Evolutionary conservation across 2,888 invertebrate species (phyloP).

Genomic region (Drosophila subsilvestris): DNA sequence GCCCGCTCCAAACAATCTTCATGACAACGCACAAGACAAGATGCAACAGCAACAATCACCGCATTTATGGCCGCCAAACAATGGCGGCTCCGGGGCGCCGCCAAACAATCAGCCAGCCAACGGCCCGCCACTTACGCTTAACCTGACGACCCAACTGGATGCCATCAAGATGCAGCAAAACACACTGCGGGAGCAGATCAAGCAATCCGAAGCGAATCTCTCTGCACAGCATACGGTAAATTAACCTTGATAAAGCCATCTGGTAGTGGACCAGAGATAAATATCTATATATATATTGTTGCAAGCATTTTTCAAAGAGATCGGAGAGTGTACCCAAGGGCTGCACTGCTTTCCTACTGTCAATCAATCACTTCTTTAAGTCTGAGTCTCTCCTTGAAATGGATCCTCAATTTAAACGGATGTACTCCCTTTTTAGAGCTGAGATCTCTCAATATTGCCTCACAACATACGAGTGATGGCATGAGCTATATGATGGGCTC

Average conservation of each 20-base stretch:
- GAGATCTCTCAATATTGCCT: neutral
- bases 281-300: conserved; percentile 24
- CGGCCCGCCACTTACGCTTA: conserved; percentile 68
- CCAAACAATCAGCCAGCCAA: conserved; percentile 52
- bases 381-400: neutral
- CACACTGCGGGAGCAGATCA: conserved; percentile 94
- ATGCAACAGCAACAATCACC: conserved; percentile 61
- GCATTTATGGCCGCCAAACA: conserved; percentile 61
- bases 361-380: neutral
- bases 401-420: neutral
- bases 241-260: conserved; percentile 43
- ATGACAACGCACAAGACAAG: conserved; percentile 48
- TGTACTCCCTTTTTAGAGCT: neutral
- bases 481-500: neutral
- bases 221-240: conserved; percentile 95
- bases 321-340: conserved; percentile 26
- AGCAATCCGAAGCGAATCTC: conserved; percentile 97
- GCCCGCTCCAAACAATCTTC: conserved; percentile 25
- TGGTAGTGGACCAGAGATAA: conserved; percentile 32
- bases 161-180: conserved; percentile 91
- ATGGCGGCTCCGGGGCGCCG: conserved; percentile 27
- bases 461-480: neutral
- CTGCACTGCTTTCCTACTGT: neutral
- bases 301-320: conserved; percentile 22
- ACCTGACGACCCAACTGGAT: conserved; percentile 85